phyloP scores from a whole-genome alignment of 1,140 invertebrate species.

The Lepidurus arcticus region DNA sequence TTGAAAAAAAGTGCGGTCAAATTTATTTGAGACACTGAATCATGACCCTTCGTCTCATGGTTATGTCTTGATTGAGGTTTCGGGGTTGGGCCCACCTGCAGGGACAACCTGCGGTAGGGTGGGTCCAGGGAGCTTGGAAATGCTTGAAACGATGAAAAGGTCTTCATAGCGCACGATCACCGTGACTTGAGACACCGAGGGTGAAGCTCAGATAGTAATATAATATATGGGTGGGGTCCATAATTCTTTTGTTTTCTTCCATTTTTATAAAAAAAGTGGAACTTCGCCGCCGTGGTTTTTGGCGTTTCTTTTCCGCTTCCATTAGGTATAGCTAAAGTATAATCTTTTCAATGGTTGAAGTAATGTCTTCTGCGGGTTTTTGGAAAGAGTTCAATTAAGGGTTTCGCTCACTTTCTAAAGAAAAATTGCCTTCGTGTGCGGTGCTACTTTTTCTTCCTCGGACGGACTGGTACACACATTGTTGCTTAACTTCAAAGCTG shows the following conservation, averaged over 20 bases:
- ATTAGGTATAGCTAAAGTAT: too few relatives aligned
- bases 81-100: constrained; percentile 9
- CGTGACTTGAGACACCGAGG: not conserved
- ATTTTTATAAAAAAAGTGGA: not conserved
- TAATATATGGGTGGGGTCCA: not conserved
- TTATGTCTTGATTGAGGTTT: constrained; percentile 19
- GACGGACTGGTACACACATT: not conserved
- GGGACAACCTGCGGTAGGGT: constrained; percentile 8
- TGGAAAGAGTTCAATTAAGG: too few relatives aligned
- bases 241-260: not conserved
- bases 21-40: not conserved
- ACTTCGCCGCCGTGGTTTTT: too few relatives aligned
- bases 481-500: not conserved
- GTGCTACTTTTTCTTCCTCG: not conserved
- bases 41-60: not conserved
- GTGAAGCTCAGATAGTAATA: not conserved
- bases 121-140: constrained; percentile 3
- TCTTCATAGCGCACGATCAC: constrained; percentile 6
- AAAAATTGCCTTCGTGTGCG: constrained; percentile 1
- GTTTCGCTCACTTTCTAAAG: not conserved
- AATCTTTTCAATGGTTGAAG: too few relatives aligned
- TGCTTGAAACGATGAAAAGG: not conserved
- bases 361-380: too few relatives aligned
- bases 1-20: not conserved
- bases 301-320: too few relatives aligned